Percentiles rank a stretch among this genome's conserved stretches.
Evolutionary conservation across 53 echinoderm and acorn worm species (phyloP).

Genomic region (Arbacia lixula): DNA sequence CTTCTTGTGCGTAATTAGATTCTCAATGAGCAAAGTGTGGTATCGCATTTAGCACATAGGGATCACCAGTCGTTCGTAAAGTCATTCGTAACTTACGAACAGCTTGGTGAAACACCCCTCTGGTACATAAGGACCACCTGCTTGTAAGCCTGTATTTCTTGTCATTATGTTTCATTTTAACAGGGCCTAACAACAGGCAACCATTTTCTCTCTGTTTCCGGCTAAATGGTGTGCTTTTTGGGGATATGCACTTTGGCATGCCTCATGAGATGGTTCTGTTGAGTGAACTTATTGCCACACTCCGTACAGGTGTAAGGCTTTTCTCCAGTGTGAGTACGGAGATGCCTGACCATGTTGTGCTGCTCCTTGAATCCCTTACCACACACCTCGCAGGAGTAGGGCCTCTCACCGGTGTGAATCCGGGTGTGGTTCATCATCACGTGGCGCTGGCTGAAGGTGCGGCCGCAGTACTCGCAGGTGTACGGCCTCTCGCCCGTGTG

Average conservation of each 20-base stretch:
- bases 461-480: constrained; percentile 15
- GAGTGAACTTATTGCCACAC: constrained; percentile 37
- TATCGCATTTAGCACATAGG: no score
- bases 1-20: no score
- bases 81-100: no score
- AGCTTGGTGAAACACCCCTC: no score
- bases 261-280: constrained; percentile 33
- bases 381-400: background rate
- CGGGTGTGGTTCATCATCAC: constrained; percentile 19
- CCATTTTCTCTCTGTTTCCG: no score
- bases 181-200: no score
- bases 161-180: no score
- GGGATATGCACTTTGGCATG: constrained; percentile 39
- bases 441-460: constrained; percentile 6
- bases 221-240: constrained; percentile 37
- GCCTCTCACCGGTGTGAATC: constrained; percentile 36
- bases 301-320: constrained; percentile 9
- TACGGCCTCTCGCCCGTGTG: constrained; percentile 21
- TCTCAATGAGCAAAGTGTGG: no score
- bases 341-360: constrained; percentile 23
- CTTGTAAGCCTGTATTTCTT: no score
- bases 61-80: no score
- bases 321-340: background rate
- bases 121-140: no score
- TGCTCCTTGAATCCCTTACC: constrained; percentile 41